These are phyloP conservation scores for Aphidoletes aphidimyza DNA, from an alignment of 2,888 invertebrate genomes.

Conservation along the genomic window DNA sequence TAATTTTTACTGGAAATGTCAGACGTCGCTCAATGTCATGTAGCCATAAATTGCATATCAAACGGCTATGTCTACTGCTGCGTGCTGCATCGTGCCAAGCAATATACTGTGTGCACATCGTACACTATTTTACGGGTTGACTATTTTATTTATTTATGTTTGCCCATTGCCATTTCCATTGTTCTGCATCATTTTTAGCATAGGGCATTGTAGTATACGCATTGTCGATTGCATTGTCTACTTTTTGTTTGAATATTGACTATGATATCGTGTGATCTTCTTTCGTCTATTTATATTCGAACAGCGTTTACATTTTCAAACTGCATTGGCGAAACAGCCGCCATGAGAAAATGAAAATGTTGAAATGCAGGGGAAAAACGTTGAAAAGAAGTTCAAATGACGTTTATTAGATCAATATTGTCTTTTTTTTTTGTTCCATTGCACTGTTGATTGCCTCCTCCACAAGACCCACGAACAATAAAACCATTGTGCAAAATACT, in stretches of 20 bases:
- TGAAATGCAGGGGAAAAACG: background rate
- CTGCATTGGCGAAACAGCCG: background rate
- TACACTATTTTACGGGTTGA: background rate
- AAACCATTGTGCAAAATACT: background rate
- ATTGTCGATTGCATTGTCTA: conserved; percentile 32
- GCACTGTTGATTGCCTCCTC: conserved; percentile 26
- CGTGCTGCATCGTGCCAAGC: background rate
- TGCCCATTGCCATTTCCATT: background rate
- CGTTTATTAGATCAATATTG: conserved; percentile 54
- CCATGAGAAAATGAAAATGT: background rate
- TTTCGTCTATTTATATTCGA: background rate
- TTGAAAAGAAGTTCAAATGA: conserved; percentile 29
- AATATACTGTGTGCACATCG: background rate
- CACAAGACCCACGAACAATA: background rate
- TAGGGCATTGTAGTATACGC: no score
- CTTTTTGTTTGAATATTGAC: background rate
- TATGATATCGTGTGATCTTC: background rate
- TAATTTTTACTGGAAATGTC: conserved; percentile 17
- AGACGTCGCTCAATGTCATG: conserved; percentile 52
- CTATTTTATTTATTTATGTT: conserved; percentile 41
- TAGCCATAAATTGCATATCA: conserved; percentile 32
- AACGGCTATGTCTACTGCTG: background rate
- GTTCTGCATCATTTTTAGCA: conserved; percentile 11
- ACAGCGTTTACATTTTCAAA: background rate
- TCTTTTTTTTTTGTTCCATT: background rate